Percentiles rank a stretch among this genome's conserved stretches.
Evolutionary conservation across 2,113 vertebrate genomes (phyloP).

Genomic region (Petaurus breviceps): DNA sequence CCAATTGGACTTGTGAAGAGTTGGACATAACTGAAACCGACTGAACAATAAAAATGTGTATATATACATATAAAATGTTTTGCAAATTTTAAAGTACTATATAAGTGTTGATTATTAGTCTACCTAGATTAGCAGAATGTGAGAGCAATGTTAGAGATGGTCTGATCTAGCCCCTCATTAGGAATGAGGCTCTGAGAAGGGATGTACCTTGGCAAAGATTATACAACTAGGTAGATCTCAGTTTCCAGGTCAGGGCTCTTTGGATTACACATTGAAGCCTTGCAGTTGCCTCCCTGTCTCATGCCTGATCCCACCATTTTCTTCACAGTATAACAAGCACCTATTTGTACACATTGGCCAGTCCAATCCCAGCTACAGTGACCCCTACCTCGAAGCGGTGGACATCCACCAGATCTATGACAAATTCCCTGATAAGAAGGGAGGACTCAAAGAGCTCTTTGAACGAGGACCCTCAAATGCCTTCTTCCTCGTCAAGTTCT

Average conservation of each 20-base stretch:
- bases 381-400: constrained; percentile 94
- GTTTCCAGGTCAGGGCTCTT: background rate
- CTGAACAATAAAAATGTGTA: background rate
- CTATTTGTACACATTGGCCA: constrained; percentile 95
- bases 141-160: background rate
- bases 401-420: constrained; percentile 96
- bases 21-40: background rate
- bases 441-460: constrained; percentile 94
- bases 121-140: background rate
- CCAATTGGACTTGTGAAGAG: background rate
- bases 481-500: constrained; percentile 96
- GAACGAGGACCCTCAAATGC: constrained; percentile 92
- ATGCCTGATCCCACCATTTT: constrained; percentile 24
- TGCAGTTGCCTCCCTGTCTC: background rate
- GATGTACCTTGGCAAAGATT: background rate
- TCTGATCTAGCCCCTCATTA: background rate
- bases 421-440: constrained; percentile 97
- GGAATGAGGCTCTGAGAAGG: background rate
- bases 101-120: background rate
- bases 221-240: fast-evolving
- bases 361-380: constrained; percentile 92
- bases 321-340: constrained; percentile 93
- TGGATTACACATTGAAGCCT: background rate
- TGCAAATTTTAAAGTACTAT: background rate
- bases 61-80: background rate